Conservation (phyloP, 2,888 invertebrate genomes). For the Trissoscelio sp. region DNA sequence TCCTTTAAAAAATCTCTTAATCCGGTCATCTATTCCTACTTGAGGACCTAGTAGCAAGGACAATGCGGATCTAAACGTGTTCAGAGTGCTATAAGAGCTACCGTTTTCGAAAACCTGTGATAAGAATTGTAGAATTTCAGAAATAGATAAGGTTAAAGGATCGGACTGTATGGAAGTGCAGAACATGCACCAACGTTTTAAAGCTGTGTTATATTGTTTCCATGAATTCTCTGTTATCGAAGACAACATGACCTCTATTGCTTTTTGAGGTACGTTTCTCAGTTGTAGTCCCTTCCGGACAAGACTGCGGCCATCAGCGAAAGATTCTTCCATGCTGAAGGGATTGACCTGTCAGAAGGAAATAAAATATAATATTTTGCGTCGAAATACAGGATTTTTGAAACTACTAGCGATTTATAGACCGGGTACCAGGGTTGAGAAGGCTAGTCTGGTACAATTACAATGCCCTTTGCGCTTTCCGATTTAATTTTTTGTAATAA, state of each 20-base stretch:
- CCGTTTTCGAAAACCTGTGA: not conserved
- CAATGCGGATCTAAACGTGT: not conserved
- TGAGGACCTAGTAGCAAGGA: not conserved
- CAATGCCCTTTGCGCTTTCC: not conserved
- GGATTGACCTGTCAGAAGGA: slow-evolving; percentile 11
- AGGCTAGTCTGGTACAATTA: slow-evolving; percentile 66
- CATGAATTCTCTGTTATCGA: slow-evolving; percentile 7
- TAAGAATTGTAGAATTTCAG: not conserved
- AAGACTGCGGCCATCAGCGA: slow-evolving; percentile 43
- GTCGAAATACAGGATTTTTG: slow-evolving; percentile 47
- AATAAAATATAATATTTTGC: slow-evolving; percentile 16
- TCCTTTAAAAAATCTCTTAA: not conserved
- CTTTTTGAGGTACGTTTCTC: slow-evolving; percentile 32
- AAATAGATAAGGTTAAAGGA: not conserved
- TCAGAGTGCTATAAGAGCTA: not conserved
- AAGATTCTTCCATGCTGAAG: not conserved
- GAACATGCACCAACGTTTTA: slow-evolving; percentile 18
- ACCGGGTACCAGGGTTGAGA: slow-evolving; percentile 72
- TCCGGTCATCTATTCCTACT: not conserved
- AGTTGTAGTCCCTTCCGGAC: slow-evolving; percentile 43
- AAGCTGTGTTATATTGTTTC: slow-evolving; percentile 7
- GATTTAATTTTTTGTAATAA: not conserved
- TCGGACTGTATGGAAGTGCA: not conserved
- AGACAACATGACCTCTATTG: not conserved
- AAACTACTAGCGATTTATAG: slow-evolving; percentile 30